Conservation (phyloP, 2,113 vertebrate species). For the Ochotona princeps region DNA sequence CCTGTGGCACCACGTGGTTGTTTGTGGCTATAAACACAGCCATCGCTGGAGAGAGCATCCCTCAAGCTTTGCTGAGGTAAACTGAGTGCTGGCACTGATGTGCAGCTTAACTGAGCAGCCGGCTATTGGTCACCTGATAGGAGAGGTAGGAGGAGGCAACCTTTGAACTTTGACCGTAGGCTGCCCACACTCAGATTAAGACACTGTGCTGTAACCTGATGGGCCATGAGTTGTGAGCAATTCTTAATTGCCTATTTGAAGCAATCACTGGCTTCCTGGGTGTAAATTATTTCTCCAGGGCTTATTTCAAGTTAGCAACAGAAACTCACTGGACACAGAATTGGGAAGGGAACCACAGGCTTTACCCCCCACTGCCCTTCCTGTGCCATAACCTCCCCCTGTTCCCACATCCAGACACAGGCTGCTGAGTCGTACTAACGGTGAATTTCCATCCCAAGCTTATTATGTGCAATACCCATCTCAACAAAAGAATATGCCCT, state of each 20-base stretch:
- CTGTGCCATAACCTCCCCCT: not conserved
- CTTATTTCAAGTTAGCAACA: not conserved
- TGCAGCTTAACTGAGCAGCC: not conserved
- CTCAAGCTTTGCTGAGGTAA: constrained; percentile 20
- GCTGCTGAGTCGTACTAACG: not conserved
- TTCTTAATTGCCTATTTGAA: not conserved
- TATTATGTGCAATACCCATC: not conserved
- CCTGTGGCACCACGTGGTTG: not conserved
- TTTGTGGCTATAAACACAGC: constrained; percentile 43
- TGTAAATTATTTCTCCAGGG: not conserved
- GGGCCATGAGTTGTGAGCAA: not conserved
- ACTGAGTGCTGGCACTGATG: not conserved
- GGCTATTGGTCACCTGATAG: not conserved
- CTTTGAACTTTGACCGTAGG: not conserved
- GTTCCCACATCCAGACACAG: not conserved
- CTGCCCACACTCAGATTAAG: not conserved
- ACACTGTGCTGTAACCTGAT: not conserved
- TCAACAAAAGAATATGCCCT: not conserved
- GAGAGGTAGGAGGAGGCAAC: not conserved
- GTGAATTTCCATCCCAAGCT: not conserved
- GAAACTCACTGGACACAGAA: not conserved
- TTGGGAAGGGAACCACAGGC: not conserved
- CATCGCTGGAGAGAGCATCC: not conserved
- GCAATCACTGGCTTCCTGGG: not conserved
- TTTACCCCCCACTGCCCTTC: too few species aligned